Conservation (phyloP, 2,113 vertebrate genomes). For the Clarias macrocephalus region DNA sequence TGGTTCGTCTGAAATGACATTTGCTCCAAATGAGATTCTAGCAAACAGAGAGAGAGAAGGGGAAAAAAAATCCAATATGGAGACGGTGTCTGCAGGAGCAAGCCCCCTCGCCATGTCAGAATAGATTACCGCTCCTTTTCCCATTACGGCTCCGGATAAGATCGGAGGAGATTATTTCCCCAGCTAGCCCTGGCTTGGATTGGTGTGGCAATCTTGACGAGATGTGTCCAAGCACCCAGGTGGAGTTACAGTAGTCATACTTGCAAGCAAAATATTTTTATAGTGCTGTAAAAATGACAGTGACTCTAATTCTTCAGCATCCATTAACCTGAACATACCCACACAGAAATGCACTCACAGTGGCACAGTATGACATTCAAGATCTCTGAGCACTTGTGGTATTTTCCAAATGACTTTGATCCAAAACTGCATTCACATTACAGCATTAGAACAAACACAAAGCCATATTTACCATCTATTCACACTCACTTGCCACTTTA, state of each 20-base stretch:
- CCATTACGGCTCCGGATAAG: constrained; percentile 26
- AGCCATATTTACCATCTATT: background rate
- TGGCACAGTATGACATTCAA: background rate
- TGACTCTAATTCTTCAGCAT: background rate
- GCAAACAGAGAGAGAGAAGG: constrained; percentile 27
- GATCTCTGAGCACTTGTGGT: background rate
- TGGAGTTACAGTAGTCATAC: background rate
- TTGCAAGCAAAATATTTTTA: background rate
- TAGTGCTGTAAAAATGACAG: background rate
- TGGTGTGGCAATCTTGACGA: background rate
- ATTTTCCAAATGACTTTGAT: background rate
- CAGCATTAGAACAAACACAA: background rate
- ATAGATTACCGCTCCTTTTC: constrained; percentile 31
- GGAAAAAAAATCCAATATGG: constrained; percentile 27
- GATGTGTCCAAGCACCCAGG: background rate
- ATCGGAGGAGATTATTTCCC: constrained; percentile 26
- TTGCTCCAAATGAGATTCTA: constrained; percentile 39
- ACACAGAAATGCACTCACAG: background rate
- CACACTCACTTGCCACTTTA: background rate
- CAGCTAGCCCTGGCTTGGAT: background rate
- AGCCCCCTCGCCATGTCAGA: constrained; percentile 23
- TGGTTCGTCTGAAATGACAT: constrained; percentile 25
- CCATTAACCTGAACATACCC: background rate
- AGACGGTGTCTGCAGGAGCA: background rate
- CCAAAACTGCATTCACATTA: background rate